A percentile compares a stretch with the other conserved stretches of the same genome.
These are phyloP conservation scores for Coenonympha glycerion DNA, from an alignment of 2,888 invertebrate species.

Conservation along the genomic window DNA sequence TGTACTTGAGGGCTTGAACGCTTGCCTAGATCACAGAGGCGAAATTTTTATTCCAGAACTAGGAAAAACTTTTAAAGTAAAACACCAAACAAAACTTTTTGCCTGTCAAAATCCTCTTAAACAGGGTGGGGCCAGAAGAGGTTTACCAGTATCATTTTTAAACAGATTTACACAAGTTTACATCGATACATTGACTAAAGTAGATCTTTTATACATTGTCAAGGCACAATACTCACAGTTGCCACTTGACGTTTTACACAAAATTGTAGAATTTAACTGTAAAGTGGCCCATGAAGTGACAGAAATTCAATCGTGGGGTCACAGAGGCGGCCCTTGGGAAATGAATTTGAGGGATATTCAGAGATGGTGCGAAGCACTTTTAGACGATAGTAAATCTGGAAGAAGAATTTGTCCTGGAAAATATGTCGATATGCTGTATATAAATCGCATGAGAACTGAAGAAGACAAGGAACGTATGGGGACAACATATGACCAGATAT, in stretches of 20 bases:
- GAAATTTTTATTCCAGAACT: conserved; percentile 97
- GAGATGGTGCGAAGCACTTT: conserved; percentile 90
- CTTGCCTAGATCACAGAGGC: conserved; percentile 97
- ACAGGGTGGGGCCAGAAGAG: conserved; percentile 97
- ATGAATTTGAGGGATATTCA: conserved; percentile 96
- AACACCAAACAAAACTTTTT: conserved; percentile 88
- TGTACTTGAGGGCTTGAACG: conserved; percentile 98
- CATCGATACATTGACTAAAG: conserved; percentile 77
- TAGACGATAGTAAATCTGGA: conserved; percentile 51
- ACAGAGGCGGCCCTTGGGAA: conserved; percentile 94
- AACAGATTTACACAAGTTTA: conserved; percentile 97
- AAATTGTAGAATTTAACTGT: conserved; percentile 88
- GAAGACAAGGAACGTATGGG: conserved; percentile 85
- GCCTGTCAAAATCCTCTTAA: conserved; percentile 98
- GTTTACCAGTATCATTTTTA: conserved; percentile 96
- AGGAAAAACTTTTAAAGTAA: conserved; percentile 87
- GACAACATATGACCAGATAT: conserved; percentile 64
- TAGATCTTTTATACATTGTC: conserved; percentile 82
- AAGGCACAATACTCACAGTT: conserved; percentile 79
- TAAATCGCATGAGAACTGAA: conserved; percentile 87
- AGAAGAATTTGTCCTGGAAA: conserved; percentile 69
- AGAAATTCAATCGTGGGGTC: conserved; percentile 81
- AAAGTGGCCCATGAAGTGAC: conserved; percentile 79
- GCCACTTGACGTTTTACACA: conserved; percentile 75
- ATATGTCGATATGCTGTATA: conserved; percentile 87